A percentile compares a stretch with the other conserved stretches of the same genome.
Evolutionary conservation across 92 coral and sea anemone species (phyloP).

Genomic region (Actinernus sp.): DNA sequence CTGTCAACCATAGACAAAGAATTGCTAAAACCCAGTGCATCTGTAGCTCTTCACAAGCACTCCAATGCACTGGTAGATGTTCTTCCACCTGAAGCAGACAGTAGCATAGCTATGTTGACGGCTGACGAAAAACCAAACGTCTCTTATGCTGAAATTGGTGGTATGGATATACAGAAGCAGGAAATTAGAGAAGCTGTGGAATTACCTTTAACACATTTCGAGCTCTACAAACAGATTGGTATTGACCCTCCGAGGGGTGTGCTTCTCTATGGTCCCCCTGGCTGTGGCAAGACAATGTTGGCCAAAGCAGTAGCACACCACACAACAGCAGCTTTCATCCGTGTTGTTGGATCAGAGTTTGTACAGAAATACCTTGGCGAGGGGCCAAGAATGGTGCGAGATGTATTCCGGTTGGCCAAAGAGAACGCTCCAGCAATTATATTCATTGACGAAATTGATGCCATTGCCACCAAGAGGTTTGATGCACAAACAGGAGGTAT

Average conservation of each 20-base stretch:
- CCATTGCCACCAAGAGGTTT: slow-evolving; percentile 99
- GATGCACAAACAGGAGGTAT: slow-evolving; percentile 99
- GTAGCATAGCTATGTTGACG: slow-evolving; percentile 97
- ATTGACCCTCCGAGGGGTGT: slow-evolving; percentile 99
- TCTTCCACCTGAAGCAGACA: slow-evolving; percentile 98
- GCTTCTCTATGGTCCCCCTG: slow-evolving; percentile 97
- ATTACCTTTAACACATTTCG: slow-evolving; percentile 96
- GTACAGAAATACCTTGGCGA: slow-evolving; percentile 99
- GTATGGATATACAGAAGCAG: slow-evolving; percentile 99
- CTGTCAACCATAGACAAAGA: slow-evolving; percentile 96
- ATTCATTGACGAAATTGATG: slow-evolving; percentile 99
- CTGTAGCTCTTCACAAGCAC: slow-evolving; percentile 99
- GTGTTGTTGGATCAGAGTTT: slow-evolving; percentile 99
- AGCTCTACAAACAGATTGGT: slow-evolving; percentile 99
- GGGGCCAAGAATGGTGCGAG: slow-evolving; percentile 99
- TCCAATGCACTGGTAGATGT: slow-evolving; percentile 98
- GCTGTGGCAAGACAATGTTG: slow-evolving; percentile 99
- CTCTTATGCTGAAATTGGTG: slow-evolving; percentile 93
- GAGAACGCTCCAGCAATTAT: slow-evolving; percentile 99
- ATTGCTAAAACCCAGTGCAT: slow-evolving; percentile 97
- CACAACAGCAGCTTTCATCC: slow-evolving; percentile 97
- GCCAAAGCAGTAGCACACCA: slow-evolving; percentile 99
- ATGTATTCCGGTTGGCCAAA: slow-evolving; percentile 96
- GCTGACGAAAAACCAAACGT: slow-evolving; percentile 96
- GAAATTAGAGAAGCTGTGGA: slow-evolving; percentile 99